These are phyloP conservation scores for Cancer borealis DNA, from an alignment of 2,888 invertebrate genomes.

Conservation along the genomic window DNA sequence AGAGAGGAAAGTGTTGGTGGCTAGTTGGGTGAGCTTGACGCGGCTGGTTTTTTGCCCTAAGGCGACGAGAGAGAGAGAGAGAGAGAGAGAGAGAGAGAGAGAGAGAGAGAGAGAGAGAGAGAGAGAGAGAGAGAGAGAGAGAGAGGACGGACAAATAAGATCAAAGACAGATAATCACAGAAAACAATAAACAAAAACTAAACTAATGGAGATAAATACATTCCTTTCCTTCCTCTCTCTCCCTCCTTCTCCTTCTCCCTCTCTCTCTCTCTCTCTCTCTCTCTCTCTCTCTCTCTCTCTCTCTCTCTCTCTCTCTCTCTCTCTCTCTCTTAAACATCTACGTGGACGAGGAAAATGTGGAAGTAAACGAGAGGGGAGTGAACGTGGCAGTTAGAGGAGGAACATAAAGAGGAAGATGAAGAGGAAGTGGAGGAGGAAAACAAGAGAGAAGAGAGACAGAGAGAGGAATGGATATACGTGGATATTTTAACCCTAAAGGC, in stretches of 20 bases:
- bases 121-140: no score
- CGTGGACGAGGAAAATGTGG: background rate
- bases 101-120: no score
- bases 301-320: background rate
- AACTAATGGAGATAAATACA: no score
- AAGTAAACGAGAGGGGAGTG: background rate
- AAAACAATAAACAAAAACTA: no score
- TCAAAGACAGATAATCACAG: no score
- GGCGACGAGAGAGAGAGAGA: no score
- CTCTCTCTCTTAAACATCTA: background rate
- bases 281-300: no score
- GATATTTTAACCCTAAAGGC: background rate
- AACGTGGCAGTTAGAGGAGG: background rate
- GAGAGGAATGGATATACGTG: background rate
- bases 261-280: background rate
- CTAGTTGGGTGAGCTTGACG: no score
- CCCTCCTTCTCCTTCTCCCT: conserved; percentile 48
- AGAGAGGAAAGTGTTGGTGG: no score
- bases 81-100: no score
- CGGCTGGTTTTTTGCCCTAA: no score
- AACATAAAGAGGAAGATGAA: background rate
- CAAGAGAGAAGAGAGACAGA: background rate
- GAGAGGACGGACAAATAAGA: no score
- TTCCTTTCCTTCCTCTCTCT: background rate
- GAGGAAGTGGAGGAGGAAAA: background rate